These are phyloP conservation scores for Sepioteuthis lessoniana DNA, from an alignment of 2,888 invertebrate genomes.

Conservation along the genomic window DNA sequence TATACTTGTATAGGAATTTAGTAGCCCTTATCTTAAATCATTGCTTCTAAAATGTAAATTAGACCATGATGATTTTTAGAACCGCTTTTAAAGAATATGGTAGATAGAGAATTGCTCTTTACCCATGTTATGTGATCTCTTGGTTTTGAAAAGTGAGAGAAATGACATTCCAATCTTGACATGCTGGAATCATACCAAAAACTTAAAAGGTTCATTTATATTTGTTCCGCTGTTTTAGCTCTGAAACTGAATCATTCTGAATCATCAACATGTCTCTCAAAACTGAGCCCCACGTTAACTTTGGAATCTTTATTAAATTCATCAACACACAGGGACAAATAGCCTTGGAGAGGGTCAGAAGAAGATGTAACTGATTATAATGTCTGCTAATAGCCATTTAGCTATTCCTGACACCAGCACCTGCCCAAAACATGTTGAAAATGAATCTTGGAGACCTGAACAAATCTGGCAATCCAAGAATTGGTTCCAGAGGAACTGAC, in stretches of 20 bases:
- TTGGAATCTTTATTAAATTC: conserved; percentile 23
- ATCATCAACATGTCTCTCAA: not conserved
- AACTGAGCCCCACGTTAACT: not conserved
- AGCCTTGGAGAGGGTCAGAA: not conserved
- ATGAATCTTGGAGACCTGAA: not conserved
- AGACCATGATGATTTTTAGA: too few species aligned
- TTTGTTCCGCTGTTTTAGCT: not conserved
- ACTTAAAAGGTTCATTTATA: conserved; percentile 11
- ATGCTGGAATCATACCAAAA: not conserved
- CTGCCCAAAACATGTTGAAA: not conserved
- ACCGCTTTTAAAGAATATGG: not conserved
- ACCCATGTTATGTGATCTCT: not conserved
- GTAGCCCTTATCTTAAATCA: not conserved
- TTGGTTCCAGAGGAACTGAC: not conserved
- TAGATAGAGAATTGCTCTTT: not conserved
- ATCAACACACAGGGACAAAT: not conserved
- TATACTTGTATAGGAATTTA: too few species aligned
- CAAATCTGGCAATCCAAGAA: not conserved
- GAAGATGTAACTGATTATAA: not conserved
- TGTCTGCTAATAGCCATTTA: not conserved
- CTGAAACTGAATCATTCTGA: not conserved
- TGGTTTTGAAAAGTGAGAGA: not conserved
- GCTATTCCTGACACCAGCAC: not conserved
- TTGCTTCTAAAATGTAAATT: not conserved
- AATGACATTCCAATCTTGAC: not conserved